Percentiles rank a stretch among this genome's conserved stretches.
These are phyloP conservation scores for Luscinia luscinia DNA, from an alignment of 2,797 vertebrate species.

Conservation along the genomic window DNA sequence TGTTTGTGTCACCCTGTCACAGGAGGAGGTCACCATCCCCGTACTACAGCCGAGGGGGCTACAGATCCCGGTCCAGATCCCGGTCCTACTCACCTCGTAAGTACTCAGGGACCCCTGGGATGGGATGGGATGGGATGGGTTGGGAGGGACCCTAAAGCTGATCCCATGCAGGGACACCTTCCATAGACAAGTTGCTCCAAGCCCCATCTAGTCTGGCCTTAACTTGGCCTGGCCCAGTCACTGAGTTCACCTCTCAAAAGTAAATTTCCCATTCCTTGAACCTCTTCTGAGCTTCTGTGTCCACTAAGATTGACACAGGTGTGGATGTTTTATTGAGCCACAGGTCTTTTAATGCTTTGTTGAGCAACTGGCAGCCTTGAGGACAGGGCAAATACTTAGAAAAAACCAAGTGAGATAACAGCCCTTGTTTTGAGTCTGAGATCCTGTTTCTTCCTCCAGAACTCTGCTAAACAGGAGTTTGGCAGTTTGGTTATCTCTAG, in stretches of 20 bases:
- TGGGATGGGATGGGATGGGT: background rate
- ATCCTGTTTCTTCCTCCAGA: background rate
- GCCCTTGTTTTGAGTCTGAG: background rate
- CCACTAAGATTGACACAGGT: background rate
- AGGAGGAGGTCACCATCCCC: constrained; percentile 95
- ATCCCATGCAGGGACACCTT: background rate
- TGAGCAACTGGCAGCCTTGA: background rate
- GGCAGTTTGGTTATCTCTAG: background rate
- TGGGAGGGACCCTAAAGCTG: background rate
- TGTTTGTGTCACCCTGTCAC: constrained; percentile 18
- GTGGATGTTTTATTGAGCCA: background rate
- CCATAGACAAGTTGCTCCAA: background rate
- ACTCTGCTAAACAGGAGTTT: background rate
- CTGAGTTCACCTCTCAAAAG: background rate
- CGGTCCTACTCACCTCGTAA: constrained; percentile 96
- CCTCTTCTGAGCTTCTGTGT: background rate
- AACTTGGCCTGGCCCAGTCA: background rate
- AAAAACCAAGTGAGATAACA: background rate
- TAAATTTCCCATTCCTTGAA: background rate
- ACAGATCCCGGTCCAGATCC: constrained; percentile 93
- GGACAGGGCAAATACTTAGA: background rate
- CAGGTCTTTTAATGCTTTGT: background rate
- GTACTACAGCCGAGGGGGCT: constrained; percentile 90
- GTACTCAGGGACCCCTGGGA: background rate
- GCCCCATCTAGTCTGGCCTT: fast-evolving